Conservation (phyloP, 92 coral and sea anemone species). For the Anthopleura xanthogrammica region DNA sequence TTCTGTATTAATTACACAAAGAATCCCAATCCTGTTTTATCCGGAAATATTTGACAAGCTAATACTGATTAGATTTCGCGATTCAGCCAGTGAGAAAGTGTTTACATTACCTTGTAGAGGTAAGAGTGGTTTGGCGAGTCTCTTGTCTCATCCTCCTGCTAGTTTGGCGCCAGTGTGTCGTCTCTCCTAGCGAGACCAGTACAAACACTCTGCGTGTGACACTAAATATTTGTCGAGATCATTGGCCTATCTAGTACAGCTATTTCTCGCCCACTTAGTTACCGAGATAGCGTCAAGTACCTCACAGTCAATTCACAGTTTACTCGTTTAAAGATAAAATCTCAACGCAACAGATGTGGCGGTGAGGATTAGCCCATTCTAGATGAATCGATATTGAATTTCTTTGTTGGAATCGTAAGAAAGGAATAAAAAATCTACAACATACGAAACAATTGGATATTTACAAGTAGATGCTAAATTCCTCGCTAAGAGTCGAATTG, state of each 20-base stretch:
- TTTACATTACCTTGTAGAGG: slow-evolving; percentile 6
- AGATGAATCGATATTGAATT: not conserved
- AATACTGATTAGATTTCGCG: slow-evolving; percentile 2
- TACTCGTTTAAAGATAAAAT: not conserved
- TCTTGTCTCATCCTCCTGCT: not conserved
- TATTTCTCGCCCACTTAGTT: not conserved
- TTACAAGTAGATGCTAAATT: not conserved
- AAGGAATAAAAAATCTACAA: not conserved
- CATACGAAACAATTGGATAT: not conserved
- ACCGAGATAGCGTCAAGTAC: slow-evolving; percentile 6
- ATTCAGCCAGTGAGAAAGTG: not conserved
- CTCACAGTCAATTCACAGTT: slow-evolving; percentile 4
- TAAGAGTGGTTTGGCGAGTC: not conserved
- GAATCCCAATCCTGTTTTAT: not conserved
- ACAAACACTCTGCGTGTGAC: slow-evolving; percentile 1
- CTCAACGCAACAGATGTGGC: slow-evolving; percentile 3
- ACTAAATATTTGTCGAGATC: slow-evolving; percentile 6
- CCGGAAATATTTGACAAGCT: slow-evolving; percentile 1
- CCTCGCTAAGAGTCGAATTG: not conserved
- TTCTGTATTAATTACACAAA: not conserved
- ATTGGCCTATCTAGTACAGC: not conserved
- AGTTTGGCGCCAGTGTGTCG: slow-evolving; percentile 9
- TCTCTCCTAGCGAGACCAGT: slow-evolving; percentile 1
- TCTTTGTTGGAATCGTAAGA: not conserved
- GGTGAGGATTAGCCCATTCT: not conserved